Base-by-base conservation (phyloP, 2,888 invertebrate genomes). In the Eupithecia pulchellata region DNA sequence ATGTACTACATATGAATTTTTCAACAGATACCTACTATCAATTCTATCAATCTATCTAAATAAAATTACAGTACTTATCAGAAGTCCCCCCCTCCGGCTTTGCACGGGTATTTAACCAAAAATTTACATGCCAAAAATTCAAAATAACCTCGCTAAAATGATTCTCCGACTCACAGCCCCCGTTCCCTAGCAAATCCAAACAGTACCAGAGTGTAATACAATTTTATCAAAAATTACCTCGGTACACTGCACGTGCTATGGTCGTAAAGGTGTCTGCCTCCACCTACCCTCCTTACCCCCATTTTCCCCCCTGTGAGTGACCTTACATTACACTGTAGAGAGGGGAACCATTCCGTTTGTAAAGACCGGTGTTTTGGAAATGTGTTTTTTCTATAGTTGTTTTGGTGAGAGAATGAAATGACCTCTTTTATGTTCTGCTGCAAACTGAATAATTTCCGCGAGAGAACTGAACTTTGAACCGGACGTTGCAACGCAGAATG, bases 161-260 rank as follows among this genome's bases (percentile, higher is more conserved):
- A 52, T 39, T 62, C 11, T 32, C 17, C 47, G 76, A 25, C 32
- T 75, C 75, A 74, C 77, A 62, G 47, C 70, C 32, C 75, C 62
- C 64, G 39, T 72, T 72, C 60, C 75, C 78, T 69, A 71, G 75
- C 78, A 74, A 75, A 79, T 82, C 81, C 78, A 80, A 78, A 70
- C 74, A 73, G 76, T 77, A 61, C 57, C 74, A 77, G 79, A 81
- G 77, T 83, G 82, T 86, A 85, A 84, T 86, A 85, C 83, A 86
- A 86, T 89, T 89, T 89, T 86, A 86, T 88, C 83, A 85, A 86
- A 89, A 87, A 87, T 86, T 86, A 88, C 86, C 80, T 81, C 79
- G 77, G 79, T 78, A 78, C 79, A 70, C 68, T 78, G 85, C 87
- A 89, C 89, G 86, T 88, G 89, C 84, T 80, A 78, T 79, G 77